These are phyloP conservation scores for Lasiurus cinereus DNA, from an alignment of 2,113 vertebrate species.

Conservation along the genomic window DNA sequence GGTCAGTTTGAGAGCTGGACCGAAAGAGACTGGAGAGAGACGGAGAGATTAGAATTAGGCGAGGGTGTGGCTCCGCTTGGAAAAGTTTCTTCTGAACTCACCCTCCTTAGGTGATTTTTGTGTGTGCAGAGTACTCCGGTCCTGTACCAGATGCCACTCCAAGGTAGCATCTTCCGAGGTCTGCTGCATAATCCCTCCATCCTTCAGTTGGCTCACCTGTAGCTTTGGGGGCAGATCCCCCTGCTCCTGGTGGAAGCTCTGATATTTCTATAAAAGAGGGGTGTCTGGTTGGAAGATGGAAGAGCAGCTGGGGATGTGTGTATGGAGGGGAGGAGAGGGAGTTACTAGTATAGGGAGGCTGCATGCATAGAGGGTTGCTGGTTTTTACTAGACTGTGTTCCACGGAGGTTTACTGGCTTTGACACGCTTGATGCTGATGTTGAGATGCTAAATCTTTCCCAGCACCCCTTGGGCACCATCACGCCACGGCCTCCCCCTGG, in stretches of 20 bases:
- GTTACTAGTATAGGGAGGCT: not conserved
- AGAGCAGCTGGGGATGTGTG: too few relatives aligned
- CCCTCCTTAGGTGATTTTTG: not conserved
- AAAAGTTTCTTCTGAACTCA: constrained; percentile 36
- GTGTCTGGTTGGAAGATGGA: not conserved
- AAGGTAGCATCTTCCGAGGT: not conserved
- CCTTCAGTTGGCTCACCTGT: not conserved
- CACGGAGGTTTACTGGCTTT: not conserved
- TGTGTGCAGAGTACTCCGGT: not conserved
- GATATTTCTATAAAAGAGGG: not conserved
- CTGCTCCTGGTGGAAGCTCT: not conserved
- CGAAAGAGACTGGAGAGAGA: not conserved
- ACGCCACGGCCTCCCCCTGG: not conserved
- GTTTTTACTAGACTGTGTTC: not conserved
- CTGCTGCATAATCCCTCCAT: not conserved
- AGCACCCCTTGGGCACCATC: rapidly evolving
- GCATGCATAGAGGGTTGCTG: too few relatives aligned
- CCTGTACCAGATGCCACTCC: not conserved
- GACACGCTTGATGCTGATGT: not conserved
- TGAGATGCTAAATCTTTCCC: not conserved
- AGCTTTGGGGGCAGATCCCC: not conserved
- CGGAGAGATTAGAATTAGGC: not conserved
- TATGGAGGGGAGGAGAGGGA: too few relatives aligned
- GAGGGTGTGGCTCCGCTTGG: not conserved
- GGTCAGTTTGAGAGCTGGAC: not conserved